Conservation (phyloP, 2,113 vertebrate genomes). For the Dipodomys stephensi region DNA sequence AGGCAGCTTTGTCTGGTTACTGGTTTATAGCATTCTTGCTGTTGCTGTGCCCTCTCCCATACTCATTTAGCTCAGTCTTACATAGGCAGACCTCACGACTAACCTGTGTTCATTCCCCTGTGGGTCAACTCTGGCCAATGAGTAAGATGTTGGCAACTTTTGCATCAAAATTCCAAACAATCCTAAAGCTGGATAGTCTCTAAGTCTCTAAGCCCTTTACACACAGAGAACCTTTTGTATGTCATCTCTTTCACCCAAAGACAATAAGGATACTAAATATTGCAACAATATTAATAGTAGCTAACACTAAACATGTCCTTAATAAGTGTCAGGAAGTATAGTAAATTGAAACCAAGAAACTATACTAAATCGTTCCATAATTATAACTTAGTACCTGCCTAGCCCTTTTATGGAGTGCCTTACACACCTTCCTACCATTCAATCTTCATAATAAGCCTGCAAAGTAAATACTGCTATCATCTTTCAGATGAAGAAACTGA, state of each 20-base stretch:
- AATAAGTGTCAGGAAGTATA: conserved; percentile 2
- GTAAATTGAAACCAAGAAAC: conserved; percentile 22
- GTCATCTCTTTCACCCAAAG: background rate
- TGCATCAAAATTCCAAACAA: conserved; percentile 13
- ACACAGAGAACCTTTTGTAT: background rate
- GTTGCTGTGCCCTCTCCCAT: background rate
- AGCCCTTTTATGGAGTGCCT: background rate
- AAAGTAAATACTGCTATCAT: background rate
- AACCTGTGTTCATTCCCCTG: too few relatives aligned
- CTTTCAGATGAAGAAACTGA: background rate
- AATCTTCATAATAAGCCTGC: background rate
- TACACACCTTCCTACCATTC: background rate
- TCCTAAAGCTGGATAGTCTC: background rate
- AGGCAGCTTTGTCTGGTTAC: background rate
- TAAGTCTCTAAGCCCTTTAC: background rate
- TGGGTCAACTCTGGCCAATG: background rate
- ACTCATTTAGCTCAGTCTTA: background rate
- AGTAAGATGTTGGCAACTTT: background rate
- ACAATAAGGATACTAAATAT: background rate
- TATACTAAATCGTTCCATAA: background rate
- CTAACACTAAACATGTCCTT: background rate
- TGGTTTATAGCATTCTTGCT: background rate
- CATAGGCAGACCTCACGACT: background rate
- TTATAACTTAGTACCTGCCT: background rate
- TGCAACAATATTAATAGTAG: conserved; percentile 24